Evolutionary conservation across 1,140 invertebrate species (phyloP).

Genomic region (Ruditapes philippinarum): DNA sequence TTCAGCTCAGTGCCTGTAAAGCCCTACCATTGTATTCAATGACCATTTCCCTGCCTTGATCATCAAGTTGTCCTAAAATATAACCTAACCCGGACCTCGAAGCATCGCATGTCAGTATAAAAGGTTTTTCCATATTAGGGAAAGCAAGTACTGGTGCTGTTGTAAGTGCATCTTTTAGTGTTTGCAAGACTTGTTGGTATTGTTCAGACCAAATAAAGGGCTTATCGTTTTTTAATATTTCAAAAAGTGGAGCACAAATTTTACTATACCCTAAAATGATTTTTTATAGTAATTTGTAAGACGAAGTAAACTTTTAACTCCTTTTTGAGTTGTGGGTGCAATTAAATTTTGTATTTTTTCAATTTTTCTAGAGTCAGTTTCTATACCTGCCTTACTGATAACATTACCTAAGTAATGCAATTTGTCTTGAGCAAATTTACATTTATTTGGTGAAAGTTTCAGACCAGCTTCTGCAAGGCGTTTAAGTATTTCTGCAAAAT

Average conservation of each 20-base stretch:
- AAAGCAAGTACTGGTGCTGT: conserved; percentile 11
- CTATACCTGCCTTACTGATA: conserved; percentile 9
- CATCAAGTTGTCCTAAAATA: conserved; percentile 21
- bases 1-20: conserved; percentile 19
- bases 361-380: conserved; percentile 10
- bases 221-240: not conserved
- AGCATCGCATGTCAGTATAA: conserved; percentile 39
- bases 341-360: not conserved
- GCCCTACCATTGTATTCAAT: conserved; percentile 30
- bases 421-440: conserved; percentile 21
- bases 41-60: not conserved
- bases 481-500: not conserved
- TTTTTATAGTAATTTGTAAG: conserved; percentile 10
- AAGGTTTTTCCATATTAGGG: not conserved
- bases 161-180: not conserved
- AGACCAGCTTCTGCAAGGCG: not conserved
- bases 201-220: not conserved
- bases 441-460: conserved; percentile 43
- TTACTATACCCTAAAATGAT: conserved; percentile 18
- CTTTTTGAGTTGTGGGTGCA: conserved; percentile 27
- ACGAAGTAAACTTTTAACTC: conserved; percentile 24
- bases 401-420: conserved; percentile 21
- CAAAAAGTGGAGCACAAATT: conserved; percentile 3
- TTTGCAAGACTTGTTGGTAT: not conserved
- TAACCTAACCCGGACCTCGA: conserved; percentile 5